Evolutionary conservation across 2,888 invertebrate genomes (phyloP).

Genomic region (Ptycholaimellus sp.): DNA sequence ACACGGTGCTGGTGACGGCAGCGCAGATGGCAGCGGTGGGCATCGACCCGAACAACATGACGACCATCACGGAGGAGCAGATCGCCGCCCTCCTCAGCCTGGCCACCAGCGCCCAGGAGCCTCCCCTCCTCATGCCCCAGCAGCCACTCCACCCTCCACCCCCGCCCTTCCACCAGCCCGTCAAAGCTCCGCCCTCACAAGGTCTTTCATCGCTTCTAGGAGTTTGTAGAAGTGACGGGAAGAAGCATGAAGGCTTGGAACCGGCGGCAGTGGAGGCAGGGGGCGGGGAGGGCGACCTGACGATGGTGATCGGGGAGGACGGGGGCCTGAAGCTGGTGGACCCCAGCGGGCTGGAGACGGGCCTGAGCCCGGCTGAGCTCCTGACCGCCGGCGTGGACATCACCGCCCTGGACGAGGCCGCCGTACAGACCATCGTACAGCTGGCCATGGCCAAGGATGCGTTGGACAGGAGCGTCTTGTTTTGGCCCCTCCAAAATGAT

Average conservation of each 20-base stretch:
- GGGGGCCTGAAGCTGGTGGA: not conserved
- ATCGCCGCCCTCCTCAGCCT: slow-evolving; percentile 7
- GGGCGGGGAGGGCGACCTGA: not conserved
- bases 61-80: slow-evolving; percentile 12
- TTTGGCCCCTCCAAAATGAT: too few relatives aligned
- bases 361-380: not conserved
- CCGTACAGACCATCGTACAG: not conserved
- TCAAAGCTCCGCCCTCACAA: not conserved
- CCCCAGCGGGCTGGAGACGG: not conserved
- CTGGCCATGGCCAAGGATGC: not conserved
- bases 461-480: too few relatives aligned
- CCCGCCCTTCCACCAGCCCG: not conserved
- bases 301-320: not conserved
- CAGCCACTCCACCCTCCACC: too few relatives aligned
- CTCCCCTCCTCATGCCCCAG: too few relatives aligned
- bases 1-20: slow-evolving; percentile 9
- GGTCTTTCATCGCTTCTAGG: not conserved
- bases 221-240: not conserved
- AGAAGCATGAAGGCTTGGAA: not conserved
- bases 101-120: too few relatives aligned
- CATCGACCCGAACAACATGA: slow-evolving; percentile 12
- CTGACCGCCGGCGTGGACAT: not conserved
- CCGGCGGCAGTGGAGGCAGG: not conserved
- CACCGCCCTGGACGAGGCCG: not conserved
- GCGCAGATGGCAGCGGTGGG: slow-evolving; percentile 9